A percentile compares a stretch with the other conserved stretches of the same genome.
Conservation (phyloP, 2,888 invertebrate genomes). For the Sminthurides aquaticus region DNA sequence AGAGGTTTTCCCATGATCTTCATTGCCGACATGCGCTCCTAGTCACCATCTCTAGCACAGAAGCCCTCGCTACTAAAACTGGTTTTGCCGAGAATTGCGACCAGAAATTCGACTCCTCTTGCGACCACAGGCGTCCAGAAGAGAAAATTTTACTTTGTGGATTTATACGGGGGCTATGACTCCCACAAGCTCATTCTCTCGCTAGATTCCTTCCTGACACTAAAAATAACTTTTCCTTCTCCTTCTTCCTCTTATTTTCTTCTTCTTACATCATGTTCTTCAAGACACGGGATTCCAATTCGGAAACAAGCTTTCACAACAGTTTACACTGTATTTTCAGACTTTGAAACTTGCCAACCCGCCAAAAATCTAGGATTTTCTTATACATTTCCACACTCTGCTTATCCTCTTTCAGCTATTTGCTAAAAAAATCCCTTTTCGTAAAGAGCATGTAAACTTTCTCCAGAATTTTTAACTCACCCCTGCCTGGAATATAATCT, state of each 20-base stretch:
- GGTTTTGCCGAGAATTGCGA: background rate
- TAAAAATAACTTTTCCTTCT: constrained; percentile 43
- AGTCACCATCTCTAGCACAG: constrained; percentile 21
- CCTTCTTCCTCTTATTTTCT: constrained; percentile 23
- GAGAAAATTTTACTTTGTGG: background rate
- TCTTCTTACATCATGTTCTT: background rate
- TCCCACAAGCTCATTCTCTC: constrained; percentile 31
- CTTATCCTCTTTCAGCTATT: too few species aligned
- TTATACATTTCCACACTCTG: too few species aligned
- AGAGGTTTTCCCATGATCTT: background rate
- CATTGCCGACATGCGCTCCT: constrained; percentile 20
- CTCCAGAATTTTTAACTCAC: too few species aligned
- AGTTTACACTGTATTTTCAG: too few species aligned
- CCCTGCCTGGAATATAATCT: too few species aligned
- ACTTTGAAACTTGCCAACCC: too few species aligned
- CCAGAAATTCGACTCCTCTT: constrained; percentile 40
- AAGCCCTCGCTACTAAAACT: constrained; percentile 18
- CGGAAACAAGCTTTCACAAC: too few species aligned
- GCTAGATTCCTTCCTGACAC: constrained; percentile 38
- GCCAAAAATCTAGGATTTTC: too few species aligned
- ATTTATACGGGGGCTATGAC: constrained; percentile 28
- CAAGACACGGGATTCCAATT: too few species aligned
- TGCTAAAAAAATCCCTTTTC: too few species aligned
- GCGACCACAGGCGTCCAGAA: constrained; percentile 33
- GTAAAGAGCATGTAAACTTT: too few species aligned